Evolutionary conservation across 2,797 vertebrate species (phyloP).

Genomic region (Eulemur coronatus): DNA sequence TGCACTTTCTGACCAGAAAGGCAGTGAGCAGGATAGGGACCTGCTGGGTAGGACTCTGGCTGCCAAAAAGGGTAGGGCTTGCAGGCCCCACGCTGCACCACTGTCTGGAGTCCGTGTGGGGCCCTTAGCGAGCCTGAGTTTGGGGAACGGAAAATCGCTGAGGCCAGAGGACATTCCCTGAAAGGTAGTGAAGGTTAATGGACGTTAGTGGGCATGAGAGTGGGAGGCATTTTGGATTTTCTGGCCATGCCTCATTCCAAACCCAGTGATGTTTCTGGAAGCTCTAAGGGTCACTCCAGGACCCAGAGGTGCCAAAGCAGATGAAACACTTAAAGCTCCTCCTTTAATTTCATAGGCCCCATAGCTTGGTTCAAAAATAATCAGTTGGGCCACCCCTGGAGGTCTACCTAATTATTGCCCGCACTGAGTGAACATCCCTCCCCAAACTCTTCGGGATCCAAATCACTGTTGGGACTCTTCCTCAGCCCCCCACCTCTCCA

Average conservation of each 20-base stretch:
- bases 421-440: background rate
- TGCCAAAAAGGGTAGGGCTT: background rate
- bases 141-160: background rate
- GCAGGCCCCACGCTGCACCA: too few species aligned
- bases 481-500: background rate
- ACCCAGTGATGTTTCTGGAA: background rate
- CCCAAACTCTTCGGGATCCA: background rate
- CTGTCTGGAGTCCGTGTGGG: background rate
- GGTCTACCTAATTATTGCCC: background rate
- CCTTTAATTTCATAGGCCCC: background rate
- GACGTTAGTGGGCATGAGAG: background rate
- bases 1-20: accelerated
- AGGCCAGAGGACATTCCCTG: background rate
- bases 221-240: background rate
- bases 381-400: background rate
- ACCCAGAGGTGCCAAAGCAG: background rate
- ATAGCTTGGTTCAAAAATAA: background rate
- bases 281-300: background rate
- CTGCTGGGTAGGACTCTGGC: background rate
- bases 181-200: background rate
- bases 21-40: background rate
- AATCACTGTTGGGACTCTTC: background rate
- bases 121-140: background rate
- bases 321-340: background rate
- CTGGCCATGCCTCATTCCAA: background rate